phyloP scores from a whole-genome alignment of 2,113 vertebrate species.

The Sciurus niger region DNA sequence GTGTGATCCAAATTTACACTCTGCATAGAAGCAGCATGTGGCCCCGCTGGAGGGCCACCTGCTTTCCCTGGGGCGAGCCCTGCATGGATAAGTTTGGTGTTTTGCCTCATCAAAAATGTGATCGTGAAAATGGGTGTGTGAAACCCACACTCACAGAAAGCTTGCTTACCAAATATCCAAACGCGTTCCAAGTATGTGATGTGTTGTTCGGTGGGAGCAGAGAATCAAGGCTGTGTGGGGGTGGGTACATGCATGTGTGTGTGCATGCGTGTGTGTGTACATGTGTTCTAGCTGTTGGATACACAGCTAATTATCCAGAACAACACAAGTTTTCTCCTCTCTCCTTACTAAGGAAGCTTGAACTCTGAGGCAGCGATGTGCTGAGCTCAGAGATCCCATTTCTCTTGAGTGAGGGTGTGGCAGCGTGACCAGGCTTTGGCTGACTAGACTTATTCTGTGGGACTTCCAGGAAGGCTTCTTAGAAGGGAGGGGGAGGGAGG shows the following conservation, averaged over 20 bases:
- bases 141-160: neutral
- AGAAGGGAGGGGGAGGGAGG: neutral
- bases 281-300: neutral
- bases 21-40: neutral
- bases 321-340: neutral
- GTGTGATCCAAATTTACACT: constrained; percentile 71
- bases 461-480: constrained; percentile 69
- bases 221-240: neutral
- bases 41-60: constrained; percentile 54
- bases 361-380: neutral
- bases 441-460: neutral
- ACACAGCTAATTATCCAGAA: neutral
- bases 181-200: neutral
- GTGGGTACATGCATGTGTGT: neutral
- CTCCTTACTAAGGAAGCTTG: neutral
- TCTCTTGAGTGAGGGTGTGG: constrained; percentile 46
- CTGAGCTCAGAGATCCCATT: neutral
- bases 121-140: constrained; percentile 19
- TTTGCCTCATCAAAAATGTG: constrained; percentile 70
- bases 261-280: neutral
- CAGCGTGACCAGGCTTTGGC: neutral
- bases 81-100: neutral
- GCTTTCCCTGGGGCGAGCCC: constrained; percentile 41
- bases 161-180: neutral
- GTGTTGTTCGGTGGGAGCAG: neutral